These are phyloP conservation scores for Meriones unguiculatus DNA, from an alignment of 2,113 vertebrate species.

Conservation along the genomic window DNA sequence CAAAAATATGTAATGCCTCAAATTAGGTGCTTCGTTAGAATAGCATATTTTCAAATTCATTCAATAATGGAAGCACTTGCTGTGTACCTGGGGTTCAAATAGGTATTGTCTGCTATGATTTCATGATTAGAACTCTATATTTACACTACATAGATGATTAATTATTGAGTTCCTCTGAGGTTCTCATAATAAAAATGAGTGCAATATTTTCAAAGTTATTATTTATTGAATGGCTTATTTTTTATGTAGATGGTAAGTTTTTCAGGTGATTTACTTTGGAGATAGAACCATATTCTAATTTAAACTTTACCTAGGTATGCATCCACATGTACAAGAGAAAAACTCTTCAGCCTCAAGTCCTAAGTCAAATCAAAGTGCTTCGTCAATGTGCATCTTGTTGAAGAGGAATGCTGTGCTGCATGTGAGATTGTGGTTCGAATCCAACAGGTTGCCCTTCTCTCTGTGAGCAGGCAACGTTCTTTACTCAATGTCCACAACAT, in stretches of 20 bases:
- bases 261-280: conserved; percentile 14
- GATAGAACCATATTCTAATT: not conserved
- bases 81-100: not conserved
- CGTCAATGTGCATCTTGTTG: not conserved
- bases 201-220: conserved; percentile 19
- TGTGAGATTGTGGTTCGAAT: not conserved
- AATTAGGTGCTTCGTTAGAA: not conserved
- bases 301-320: not conserved
- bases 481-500: not conserved
- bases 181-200: conserved; percentile 22
- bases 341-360: not conserved
- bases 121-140: not conserved
- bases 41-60: not conserved
- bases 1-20: not conserved
- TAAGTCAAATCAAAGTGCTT: not conserved
- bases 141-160: not conserved
- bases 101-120: not conserved
- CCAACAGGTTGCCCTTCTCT: conserved; percentile 17
- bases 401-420: not conserved
- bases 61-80: not conserved
- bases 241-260: conserved; percentile 43
- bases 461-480: conserved; percentile 16
- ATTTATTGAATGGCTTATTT: conserved; percentile 1
- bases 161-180: not conserved
- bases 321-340: not conserved